Evolutionary conservation across 1,140 invertebrate genomes (phyloP), one percentile per base, ranked within the genome.

Genomic region (Sycophila sp.): DNA sequence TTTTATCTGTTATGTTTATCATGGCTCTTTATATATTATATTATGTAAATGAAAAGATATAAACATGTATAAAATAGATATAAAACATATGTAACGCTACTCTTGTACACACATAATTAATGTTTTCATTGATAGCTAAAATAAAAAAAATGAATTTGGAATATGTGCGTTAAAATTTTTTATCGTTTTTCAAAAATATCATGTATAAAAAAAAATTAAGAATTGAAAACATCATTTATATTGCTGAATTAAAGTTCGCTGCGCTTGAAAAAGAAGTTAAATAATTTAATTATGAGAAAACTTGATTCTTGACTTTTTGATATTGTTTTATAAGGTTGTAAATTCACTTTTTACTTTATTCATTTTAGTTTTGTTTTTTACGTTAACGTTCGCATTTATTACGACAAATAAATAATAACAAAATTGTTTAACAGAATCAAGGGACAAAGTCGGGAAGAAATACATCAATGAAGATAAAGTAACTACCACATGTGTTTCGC

Each of bases 401-500:
- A n/a, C n/a, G n/a, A n/a, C n/a, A n/a, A n/a, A n/a, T n/a, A n/a
- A n/a, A n/a, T n/a, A n/a, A n/a, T n/a, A n/a, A n/a, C n/a, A n/a
- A n/a, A n/a, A n/a, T n/a, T n/a, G n/a, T n/a, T n/a, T n/a, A 30
- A 47, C 32, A 15, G n/a, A 15, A 15, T 28, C 10, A 22, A 26
- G 36, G 24, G 1, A 30, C n/a, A 26, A 45, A 19, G 11, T 28
- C 15, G 26, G 8, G 7, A 55, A 19, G n/a, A n/a, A n/a, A n/a
- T n/a, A n/a, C n/a, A n/a, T n/a, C n/a, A n/a, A n/a, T n/a, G n/a
- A n/a, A n/a, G n/a, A n/a, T n/a, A n/a, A n/a, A n/a, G n/a, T n/a
- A n/a, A n/a, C n/a, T n/a, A n/a, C n/a, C n/a, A n/a, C n/a, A 65
- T 75, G 72, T 66, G n/a, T 81, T 79, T 82, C 72, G 60, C 76